Base-by-base conservation (phyloP, 2,113 vertebrate species). In the human region DNA sequence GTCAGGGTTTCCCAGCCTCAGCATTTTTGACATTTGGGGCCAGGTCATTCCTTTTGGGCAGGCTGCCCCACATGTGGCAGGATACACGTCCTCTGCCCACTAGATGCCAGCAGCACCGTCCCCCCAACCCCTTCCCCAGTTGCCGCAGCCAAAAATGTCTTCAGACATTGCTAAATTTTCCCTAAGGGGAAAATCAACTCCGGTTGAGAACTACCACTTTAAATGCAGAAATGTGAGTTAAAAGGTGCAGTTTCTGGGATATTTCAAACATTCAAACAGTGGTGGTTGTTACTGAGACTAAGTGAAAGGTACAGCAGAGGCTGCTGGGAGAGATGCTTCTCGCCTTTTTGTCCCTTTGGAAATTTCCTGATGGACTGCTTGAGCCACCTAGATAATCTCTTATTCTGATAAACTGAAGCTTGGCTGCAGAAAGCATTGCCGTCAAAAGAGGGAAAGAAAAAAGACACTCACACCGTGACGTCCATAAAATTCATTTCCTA, bases 321-420 rank as follows among this genome's bases (percentile, higher is more conserved):
- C 9, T 72, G 32, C 55, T 6, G 6, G 32, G 40, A 81, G 84
- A 61, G 32, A 32, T 3, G 30, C 38, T 38, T 85, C 20, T 61
- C 52, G 48, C 22, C 40, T 89, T 68, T n/a, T 38, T 14, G 59
- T 86, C 70, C 40, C 35, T 88, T 57, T 90, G 35, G 75, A 57
- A 66, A 75, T 61, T 43, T 50, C 64, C 35, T n/a, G 35, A 25
- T 59, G 25, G 78, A 35, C 76, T 11, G 52, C 90, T 88, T 35
- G 8, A 68, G 38, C 23, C 64, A 38, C 14, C 38, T 66, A 45
- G 86, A 72, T 66, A 0, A 79, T 79, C 38, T 84, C 64, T 70
- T 70, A 45, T 70, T 70, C 76, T 61, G 22, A 93, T 20, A 57
- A 78, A 79, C 82, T 43, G 45, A 73, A 94, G 45, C 45, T 68